Evolutionary conservation across 53 echinoderm and acorn worm species (phyloP).

Genomic region (Antedon mediterranea): DNA sequence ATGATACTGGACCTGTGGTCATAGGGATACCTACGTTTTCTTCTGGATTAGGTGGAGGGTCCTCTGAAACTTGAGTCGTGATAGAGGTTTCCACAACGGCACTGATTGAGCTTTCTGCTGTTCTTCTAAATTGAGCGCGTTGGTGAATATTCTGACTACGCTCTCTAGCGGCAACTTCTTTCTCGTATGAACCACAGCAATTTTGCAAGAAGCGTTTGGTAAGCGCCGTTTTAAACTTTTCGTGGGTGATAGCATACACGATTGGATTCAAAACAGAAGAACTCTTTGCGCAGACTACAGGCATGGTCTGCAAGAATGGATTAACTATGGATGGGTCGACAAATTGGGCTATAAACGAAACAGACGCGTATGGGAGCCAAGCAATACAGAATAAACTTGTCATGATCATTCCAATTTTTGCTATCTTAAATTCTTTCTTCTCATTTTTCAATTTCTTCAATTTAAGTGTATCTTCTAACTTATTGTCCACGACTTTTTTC

Average conservation of each 20-base stretch:
- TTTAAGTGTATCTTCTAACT: no score
- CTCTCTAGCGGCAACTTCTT: no score
- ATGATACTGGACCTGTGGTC: no score
- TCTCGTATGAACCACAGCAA: conserved; percentile 6
- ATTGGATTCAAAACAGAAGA: conserved; percentile 82
- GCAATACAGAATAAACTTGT: conserved; percentile 51
- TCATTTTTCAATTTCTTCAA: not conserved
- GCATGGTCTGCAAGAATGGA: conserved; percentile 40
- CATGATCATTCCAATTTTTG: conserved; percentile 63
- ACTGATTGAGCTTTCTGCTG: no score
- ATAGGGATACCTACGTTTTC: no score
- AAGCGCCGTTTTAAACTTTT: conserved; percentile 63
- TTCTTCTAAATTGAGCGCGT: no score
- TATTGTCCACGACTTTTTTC: conserved; percentile 21
- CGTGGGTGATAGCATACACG: conserved; percentile 76
- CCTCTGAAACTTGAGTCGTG: no score
- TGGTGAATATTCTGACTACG: no score
- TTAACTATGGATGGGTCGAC: conserved; percentile 10
- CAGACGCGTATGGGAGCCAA: conserved; percentile 69
- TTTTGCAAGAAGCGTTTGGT: conserved; percentile 6
- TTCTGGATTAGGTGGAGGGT: no score
- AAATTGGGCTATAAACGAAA: conserved; percentile 62
- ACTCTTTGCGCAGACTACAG: conserved; percentile 72
- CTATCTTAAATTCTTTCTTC: conserved; percentile 61
- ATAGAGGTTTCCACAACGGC: no score